Conservation (phyloP, 2,888 invertebrate species). For the Netelia inedita region DNA sequence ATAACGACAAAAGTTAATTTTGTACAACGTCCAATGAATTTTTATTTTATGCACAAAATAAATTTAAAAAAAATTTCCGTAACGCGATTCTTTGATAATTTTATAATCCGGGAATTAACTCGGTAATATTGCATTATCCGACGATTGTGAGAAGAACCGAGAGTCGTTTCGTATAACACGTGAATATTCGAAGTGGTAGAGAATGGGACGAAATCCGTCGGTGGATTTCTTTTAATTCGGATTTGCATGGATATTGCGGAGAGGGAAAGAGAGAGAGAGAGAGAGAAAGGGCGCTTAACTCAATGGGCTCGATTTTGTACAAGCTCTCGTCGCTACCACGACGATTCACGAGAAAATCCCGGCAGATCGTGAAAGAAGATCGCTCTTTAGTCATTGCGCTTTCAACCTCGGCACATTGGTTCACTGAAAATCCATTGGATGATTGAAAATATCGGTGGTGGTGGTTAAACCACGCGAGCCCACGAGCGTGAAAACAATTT, state of each 20-base stretch:
- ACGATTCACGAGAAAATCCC: conserved; percentile 29
- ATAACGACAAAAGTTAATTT: no score
- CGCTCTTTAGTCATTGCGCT: not conserved
- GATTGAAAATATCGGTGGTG: no score
- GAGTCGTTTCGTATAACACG: no score
- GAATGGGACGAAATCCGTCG: conserved; percentile 34
- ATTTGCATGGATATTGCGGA: conserved; percentile 63
- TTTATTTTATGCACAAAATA: not conserved
- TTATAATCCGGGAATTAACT: conserved; percentile 50
- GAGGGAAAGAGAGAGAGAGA: not conserved
- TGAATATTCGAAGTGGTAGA: not conserved
- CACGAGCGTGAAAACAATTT: no score
- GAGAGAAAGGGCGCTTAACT: conserved; percentile 46
- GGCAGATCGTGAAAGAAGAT: conserved; percentile 45
- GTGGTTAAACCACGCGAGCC: no score
- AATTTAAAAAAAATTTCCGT: no score
- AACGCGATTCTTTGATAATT: not conserved
- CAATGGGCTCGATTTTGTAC: conserved; percentile 42
- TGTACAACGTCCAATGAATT: not conserved
- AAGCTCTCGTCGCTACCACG: conserved; percentile 26
- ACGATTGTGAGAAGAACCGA: no score
- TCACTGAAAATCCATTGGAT: no score
- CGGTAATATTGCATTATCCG: conserved; percentile 18
- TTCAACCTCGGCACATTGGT: not conserved
- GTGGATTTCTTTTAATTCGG: conserved; percentile 60